Base-by-base conservation (phyloP, 2,888 invertebrate genomes). In the Pheosia tremula region DNA sequence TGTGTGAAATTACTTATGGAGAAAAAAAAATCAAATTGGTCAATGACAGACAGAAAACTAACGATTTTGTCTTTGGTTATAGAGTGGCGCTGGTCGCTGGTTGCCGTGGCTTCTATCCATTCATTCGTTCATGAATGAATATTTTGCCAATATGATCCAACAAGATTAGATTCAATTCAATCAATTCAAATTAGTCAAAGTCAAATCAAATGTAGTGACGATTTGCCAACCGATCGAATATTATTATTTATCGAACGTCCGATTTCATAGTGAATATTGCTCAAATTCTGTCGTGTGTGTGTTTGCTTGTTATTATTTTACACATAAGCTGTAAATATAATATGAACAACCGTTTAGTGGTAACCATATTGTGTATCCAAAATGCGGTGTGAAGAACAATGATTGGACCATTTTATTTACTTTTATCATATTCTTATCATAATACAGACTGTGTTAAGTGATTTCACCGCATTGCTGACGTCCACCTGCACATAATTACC, bases 381-480 rank as follows among this genome's bases (percentile, higher is more conserved):
- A 68, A 78, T 72, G 75, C 73, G 78, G 74, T 71, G 67, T 56
- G 24, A 10, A 68, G 69, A 80, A 79, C 77, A 83, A 84, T 81
- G 82, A 81, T 85, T 77, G 72, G 71, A 66, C 72, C 74, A 72
- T 45, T 53, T 64, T 85, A 85, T 86, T 84, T 86, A 83, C 77
- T 71, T 81, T 83, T 83, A 82, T 79, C 83, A 68, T 65, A 81
- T 74, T 80, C 79, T 86, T 87, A 87, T 84, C 85, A 75, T 77
- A 80, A 81, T 80, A 78, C 72, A 81, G 75, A 77, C 74, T 80
- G 80, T 81, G 73, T 68, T 68, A 65, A 66, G 81, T 86, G 85
- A 83, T 85, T 87, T 82, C 75, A 78, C 81, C 78, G 81, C 74
- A 77, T 78, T 80, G 76, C 72, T 84, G 80, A 82, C 81, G 79